Base-by-base conservation (phyloP, 2,113 vertebrate genomes). In the Corydoras sp. region DNA sequence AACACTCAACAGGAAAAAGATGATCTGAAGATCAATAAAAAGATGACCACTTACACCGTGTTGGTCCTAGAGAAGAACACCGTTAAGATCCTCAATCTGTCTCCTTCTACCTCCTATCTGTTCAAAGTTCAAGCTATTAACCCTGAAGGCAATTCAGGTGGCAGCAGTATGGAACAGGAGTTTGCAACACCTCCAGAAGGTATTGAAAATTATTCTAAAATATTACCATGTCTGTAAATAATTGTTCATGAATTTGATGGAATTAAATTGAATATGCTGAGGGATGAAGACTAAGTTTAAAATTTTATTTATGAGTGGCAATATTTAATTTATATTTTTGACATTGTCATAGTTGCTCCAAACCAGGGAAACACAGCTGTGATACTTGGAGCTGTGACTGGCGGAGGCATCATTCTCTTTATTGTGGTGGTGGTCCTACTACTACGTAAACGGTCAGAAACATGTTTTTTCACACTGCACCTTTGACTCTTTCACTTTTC, bases 91-190 rank as follows among this genome's bases (percentile, higher is more conserved):
- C 75, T 14, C 0, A 88, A 96, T 49, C 81, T 98, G 76, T 54
- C 78, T 4, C 93, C 94, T 0, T 92, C 82, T 55, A 97, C 96
- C 0, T 48, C 82, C 61, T 98, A 98, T 72, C 79, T 94, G 76
- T 93, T 97, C 80, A 91, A 91, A 31, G 91, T 98, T 65, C 94
- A 96, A 86, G 91, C 92, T 0, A 80, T 94, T 65, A 88, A 87
- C 0, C 81, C 81, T 0, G 93, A 96, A 0, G 90, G 92, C 15
- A 90, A 82, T 0, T 86, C 86, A 0, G 84, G 89, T 4, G 88
- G 83, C 78, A 83, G 87, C 79, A 93, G 92, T 84, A 83, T 88
- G 76, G 91, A 93, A 77, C 89, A 96, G 0, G 93, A 96, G 81
- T 98, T 76, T 73, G 94, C 31, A 88, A 93, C 84, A 93, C 93